These are phyloP conservation scores for Allobates femoralis DNA, from an alignment of 2,797 vertebrate genomes.

Conservation along the genomic window DNA sequence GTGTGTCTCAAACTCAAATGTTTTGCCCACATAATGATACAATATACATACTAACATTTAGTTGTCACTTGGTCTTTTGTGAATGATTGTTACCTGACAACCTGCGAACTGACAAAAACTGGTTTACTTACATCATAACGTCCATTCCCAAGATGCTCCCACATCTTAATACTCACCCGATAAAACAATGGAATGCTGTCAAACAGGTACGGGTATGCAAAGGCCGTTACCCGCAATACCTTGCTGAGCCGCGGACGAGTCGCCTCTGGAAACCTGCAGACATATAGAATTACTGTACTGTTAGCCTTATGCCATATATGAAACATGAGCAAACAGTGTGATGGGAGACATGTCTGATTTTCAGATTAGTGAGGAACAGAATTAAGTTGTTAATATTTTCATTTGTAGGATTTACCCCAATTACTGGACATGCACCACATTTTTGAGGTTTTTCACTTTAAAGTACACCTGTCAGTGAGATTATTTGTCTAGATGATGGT, in stretches of 20 bases:
- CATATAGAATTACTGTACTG: background rate
- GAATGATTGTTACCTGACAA: background rate
- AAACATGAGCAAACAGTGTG: background rate
- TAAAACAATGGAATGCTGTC: conserved; percentile 95
- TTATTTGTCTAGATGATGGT: background rate
- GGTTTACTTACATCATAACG: background rate
- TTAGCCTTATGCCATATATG: background rate
- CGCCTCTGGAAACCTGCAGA: conserved; percentile 82
- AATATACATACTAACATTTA: background rate
- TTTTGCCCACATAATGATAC: too few species aligned
- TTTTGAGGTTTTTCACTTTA: background rate
- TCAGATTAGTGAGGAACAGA: background rate
- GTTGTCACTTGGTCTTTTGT: background rate
- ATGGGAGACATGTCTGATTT: background rate
- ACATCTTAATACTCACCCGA: conserved; percentile 77
- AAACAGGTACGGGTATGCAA: conserved; percentile 88
- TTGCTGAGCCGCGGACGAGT: conserved; percentile 80
- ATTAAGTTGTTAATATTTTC: background rate
- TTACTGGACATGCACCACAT: conserved; percentile 15
- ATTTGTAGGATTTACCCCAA: background rate
- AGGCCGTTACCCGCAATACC: conserved; percentile 82
- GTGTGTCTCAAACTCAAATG: too few species aligned
- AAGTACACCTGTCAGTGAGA: conserved; percentile 21
- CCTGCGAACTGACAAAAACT: background rate
- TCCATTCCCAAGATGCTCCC: background rate